Conservation (phyloP, 1,140 invertebrate species). For the Drosophila novamexicana region DNA sequence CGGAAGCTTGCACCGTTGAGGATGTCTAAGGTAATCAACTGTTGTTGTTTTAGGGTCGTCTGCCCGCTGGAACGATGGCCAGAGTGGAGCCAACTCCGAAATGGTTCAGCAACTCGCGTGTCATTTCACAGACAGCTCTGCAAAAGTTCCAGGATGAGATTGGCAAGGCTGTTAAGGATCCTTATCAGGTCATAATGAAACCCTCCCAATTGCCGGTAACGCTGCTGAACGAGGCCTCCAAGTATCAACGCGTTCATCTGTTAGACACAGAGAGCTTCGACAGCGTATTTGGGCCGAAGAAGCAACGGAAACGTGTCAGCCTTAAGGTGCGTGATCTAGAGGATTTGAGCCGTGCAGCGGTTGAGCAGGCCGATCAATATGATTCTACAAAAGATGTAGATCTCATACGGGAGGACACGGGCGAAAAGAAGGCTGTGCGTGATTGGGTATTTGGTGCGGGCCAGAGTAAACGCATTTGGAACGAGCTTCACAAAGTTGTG, state of each 20-base stretch:
- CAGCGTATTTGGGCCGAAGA: slow-evolving; percentile 97
- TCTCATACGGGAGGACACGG: slow-evolving; percentile 92
- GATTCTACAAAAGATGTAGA: slow-evolving; percentile 92
- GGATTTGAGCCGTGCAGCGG: slow-evolving; percentile 89
- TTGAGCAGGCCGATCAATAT: slow-evolving; percentile 91
- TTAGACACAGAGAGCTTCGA: slow-evolving; percentile 98
- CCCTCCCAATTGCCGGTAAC: slow-evolving; percentile 97
- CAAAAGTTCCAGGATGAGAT: slow-evolving; percentile 99
- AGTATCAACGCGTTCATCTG: slow-evolving; percentile 95
- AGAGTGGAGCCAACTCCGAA: slow-evolving; percentile 98
- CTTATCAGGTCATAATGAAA: slow-evolving; percentile 99
- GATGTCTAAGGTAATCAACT: not conserved
- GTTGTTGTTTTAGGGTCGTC: slow-evolving; percentile 88
- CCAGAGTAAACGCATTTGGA: slow-evolving; percentile 99
- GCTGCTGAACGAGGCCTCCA: slow-evolving; percentile 96
- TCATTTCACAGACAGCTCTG: slow-evolving; percentile 96
- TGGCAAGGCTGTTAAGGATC: slow-evolving; percentile 96
- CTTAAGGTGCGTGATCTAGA: slow-evolving; percentile 90
- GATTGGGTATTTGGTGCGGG: slow-evolving; percentile 96
- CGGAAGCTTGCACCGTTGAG: not conserved
- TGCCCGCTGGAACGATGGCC: slow-evolving; percentile 95
- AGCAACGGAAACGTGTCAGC: slow-evolving; percentile 95
- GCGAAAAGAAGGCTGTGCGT: slow-evolving; percentile 89
- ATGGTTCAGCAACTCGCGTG: slow-evolving; percentile 98
- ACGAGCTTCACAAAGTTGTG: slow-evolving; percentile 99